Base-by-base conservation (phyloP, 2,888 invertebrate genomes). In the Parasteatoda lunata region DNA sequence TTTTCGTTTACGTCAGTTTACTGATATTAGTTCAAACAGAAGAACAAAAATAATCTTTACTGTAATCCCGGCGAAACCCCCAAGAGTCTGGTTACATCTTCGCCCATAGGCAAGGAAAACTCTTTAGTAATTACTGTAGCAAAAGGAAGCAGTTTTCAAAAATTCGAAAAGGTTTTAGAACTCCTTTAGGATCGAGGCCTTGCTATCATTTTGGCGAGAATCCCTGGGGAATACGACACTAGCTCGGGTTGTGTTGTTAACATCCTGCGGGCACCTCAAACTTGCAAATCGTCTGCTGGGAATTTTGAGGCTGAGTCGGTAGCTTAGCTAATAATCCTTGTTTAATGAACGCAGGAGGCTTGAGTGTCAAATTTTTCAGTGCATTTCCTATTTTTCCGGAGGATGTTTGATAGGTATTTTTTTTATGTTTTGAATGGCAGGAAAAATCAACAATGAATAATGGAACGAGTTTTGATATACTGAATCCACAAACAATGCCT, bases 211-310 rank as follows among this genome's bases (percentile, higher is more conserved):
- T 65, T 11, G 45, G 64, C 30, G 59, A 15, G 66, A 13, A 64
- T n/a, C 45, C 64, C 84, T 65, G 68, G 11, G 9, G 76, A 72
- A 54, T 30, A 54, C 80, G 65, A 51, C 48, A n/a, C 5, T 52
- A 47, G 85, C 76, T 80, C 80, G 77, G 59, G 80, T 77, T 86
- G 85, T 86, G 79, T 86, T 77, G 77, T 77, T 80, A 80, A 86
- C 80, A 79, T 86, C 85, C 85, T 86, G 80, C 77, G 80, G 85
- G 80, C 85, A 86, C 85, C 85, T 86, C 77, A 80, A 86, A 86
- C 85, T 86, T 86, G 72, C 85, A 86, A 86, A 86, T 86, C 80
- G 85, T 86, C 85, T 79, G 8, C 66, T 72, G 85, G 85, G 85
- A 86, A 5, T 5, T 30, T 8, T 45, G 75, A 64, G 69, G 70